phyloP scores from a whole-genome alignment of 1,140 invertebrate species.

The Rhopalosiphum padi region DNA sequence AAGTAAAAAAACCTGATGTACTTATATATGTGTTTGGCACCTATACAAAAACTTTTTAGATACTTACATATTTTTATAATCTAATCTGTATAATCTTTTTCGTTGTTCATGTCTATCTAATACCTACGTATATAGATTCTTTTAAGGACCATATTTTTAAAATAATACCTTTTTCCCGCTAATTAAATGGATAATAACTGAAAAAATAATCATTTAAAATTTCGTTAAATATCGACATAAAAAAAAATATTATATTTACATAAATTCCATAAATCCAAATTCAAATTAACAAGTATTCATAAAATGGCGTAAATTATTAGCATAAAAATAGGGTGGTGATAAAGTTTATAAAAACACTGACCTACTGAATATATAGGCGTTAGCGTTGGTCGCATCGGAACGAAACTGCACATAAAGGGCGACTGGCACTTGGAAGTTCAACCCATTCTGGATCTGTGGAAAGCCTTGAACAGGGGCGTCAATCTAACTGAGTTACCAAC shows the following conservation, averaged over 20 bases:
- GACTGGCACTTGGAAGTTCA: constrained; percentile 70
- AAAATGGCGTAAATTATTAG: background rate
- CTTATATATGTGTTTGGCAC: background rate
- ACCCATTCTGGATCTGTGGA: constrained; percentile 78
- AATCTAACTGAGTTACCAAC: background rate
- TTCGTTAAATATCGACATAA: background rate
- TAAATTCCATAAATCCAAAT: background rate
- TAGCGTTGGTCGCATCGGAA: background rate
- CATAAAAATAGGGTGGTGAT: background rate
- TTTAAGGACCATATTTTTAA: background rate
- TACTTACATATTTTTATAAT: background rate
- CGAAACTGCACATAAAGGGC: constrained; percentile 63
- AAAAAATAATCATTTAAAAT: background rate
- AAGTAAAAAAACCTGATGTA: background rate
- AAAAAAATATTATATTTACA: background rate
- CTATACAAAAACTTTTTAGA: background rate
- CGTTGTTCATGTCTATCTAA: background rate
- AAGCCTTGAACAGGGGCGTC: constrained; percentile 70
- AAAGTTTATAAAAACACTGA: background rate
- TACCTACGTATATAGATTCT: background rate
- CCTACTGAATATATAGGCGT: constrained; percentile 14
- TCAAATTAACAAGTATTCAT: background rate
- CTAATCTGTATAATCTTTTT: background rate
- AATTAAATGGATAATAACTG: background rate
- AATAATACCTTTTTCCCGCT: background rate